These are phyloP conservation scores for Brachyptera putata DNA, from an alignment of 2,888 invertebrate species.

Conservation along the genomic window DNA sequence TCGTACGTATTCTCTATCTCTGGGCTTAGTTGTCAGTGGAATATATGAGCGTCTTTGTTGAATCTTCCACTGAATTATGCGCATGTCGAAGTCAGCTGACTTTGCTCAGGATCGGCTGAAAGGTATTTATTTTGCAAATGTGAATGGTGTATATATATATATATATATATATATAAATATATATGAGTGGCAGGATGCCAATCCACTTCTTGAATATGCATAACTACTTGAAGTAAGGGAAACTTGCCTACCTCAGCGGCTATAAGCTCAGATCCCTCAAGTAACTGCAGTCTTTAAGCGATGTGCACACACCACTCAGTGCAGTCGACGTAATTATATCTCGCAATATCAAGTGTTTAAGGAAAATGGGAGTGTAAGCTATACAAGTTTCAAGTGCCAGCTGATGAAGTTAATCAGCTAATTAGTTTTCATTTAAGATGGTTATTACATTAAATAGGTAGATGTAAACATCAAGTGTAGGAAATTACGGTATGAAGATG, in stretches of 20 bases:
- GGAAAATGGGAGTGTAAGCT: too few relatives aligned
- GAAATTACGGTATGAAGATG: too few relatives aligned
- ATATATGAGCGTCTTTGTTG: slow-evolving; percentile 21
- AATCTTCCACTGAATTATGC: slow-evolving; percentile 9
- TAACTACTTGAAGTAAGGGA: background rate
- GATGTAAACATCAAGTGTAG: too few relatives aligned
- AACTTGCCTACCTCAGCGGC: background rate
- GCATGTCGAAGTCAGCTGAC: slow-evolving; percentile 18
- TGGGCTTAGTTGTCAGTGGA: slow-evolving; percentile 12
- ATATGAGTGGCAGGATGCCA: slow-evolving; percentile 11
- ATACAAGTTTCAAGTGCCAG: too few relatives aligned
- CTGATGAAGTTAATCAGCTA: too few relatives aligned
- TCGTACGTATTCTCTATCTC: slow-evolving; percentile 4
- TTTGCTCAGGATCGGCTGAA: slow-evolving; percentile 8
- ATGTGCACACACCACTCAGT: too few relatives aligned
- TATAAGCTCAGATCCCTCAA: background rate
- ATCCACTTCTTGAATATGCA: slow-evolving; percentile 11
- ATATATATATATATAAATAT: background rate
- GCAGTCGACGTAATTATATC: too few relatives aligned
- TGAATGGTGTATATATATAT: slow-evolving; percentile 17
- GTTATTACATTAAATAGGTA: too few relatives aligned
- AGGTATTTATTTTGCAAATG: slow-evolving; percentile 16
- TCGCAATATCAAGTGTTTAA: too few relatives aligned
- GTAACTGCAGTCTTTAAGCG: background rate
- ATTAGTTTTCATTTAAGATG: too few relatives aligned